These are phyloP conservation scores for Flexamia atlantica DNA, from an alignment of 2,888 invertebrate genomes.

Conservation along the genomic window DNA sequence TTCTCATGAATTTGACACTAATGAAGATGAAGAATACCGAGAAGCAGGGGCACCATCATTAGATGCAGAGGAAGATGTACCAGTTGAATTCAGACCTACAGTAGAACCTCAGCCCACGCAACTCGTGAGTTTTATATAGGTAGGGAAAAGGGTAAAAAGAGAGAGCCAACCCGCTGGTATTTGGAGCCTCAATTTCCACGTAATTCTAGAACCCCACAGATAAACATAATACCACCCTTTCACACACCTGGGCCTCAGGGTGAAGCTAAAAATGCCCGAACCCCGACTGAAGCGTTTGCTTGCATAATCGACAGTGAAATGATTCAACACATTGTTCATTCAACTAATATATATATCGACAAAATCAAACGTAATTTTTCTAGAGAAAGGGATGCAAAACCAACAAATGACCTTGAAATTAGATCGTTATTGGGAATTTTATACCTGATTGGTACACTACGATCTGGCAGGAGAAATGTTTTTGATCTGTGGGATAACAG, in stretches of 20 bases:
- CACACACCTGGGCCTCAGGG: conserved; percentile 41
- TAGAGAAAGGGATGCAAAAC: conserved; percentile 1
- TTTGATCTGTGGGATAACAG: conserved; percentile 41
- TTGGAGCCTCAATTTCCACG: not conserved
- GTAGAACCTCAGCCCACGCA: not conserved
- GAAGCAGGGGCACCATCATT: not conserved
- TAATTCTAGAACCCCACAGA: not conserved
- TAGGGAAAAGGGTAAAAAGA: not conserved
- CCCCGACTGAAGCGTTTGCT: not conserved
- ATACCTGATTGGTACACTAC: not conserved
- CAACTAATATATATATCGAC: conserved; percentile 25
- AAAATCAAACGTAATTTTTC: conserved; percentile 1
- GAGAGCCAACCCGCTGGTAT: conserved; percentile 36
- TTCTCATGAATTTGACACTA: not conserved
- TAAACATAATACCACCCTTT: conserved; percentile 9
- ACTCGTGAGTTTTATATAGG: conserved; percentile 35
- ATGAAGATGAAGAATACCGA: not conserved
- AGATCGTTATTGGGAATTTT: conserved; percentile 50
- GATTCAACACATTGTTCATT: conserved; percentile 4
- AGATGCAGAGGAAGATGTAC: not conserved
- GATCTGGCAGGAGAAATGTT: conserved; percentile 62
- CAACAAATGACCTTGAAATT: conserved; percentile 62
- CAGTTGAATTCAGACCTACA: not conserved
- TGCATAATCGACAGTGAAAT: conserved; percentile 22
- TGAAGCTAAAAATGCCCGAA: conserved; percentile 10